These are phyloP conservation scores for Alloplasta piceator DNA, from an alignment of 2,888 invertebrate genomes.

Conservation along the genomic window DNA sequence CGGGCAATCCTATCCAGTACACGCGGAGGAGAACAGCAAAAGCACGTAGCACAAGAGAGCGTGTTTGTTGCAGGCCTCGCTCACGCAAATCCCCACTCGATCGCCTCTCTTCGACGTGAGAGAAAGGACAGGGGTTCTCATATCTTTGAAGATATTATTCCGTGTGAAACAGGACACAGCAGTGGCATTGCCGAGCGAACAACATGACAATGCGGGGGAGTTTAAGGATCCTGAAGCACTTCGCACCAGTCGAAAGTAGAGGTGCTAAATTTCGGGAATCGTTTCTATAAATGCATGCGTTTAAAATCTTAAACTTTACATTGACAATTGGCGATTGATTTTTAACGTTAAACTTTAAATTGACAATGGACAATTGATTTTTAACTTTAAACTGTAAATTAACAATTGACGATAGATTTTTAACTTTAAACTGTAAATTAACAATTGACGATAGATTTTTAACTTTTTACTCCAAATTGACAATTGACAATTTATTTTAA, in stretches of 20 bases:
- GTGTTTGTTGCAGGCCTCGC: slow-evolving; percentile 38
- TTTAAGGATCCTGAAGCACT: background rate
- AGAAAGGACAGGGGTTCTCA: slow-evolving; percentile 82
- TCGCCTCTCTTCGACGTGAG: slow-evolving; percentile 70
- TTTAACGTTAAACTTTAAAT: too few relatives aligned
- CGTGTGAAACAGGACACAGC: background rate
- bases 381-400: too few relatives aligned
- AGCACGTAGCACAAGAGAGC: slow-evolving; percentile 32
- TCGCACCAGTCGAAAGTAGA: background rate
- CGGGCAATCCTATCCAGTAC: slow-evolving; percentile 42
- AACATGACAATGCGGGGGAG: background rate
- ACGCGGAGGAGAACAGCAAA: slow-evolving; percentile 45
- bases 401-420: too few relatives aligned
- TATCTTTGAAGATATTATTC: slow-evolving; percentile 3
- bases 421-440: too few relatives aligned
- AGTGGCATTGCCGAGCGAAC: background rate
- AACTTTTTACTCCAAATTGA: too few relatives aligned
- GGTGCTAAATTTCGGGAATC: too few relatives aligned
- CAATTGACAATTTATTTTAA: too few relatives aligned
- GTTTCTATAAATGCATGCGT: too few relatives aligned
- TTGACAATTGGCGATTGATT: too few relatives aligned
- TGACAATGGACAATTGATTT: too few relatives aligned
- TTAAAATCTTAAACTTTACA: too few relatives aligned
- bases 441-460: too few relatives aligned
- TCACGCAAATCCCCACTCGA: slow-evolving; percentile 68